Evolutionary conservation across 2,888 invertebrate species (phyloP), one percentile per base, ranked within the genome.

Genomic region (Caenorhabditis virilis): DNA sequence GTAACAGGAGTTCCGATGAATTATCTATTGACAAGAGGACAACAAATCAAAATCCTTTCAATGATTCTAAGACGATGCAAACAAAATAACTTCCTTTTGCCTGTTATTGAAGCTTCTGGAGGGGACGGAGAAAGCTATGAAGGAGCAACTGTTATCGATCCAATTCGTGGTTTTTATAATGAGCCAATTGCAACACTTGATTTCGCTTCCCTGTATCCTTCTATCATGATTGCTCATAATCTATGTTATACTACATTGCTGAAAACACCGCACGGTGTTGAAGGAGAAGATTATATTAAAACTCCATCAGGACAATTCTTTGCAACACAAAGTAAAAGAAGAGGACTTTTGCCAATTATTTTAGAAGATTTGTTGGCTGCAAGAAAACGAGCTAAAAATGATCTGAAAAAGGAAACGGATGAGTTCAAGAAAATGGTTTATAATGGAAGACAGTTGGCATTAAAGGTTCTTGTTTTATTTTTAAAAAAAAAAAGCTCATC

Each of bases 221-320:
- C 95, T 84, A 99, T 99, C 72, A 99, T 99, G 92, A 98, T 99
- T 90, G 98, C 98, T 2, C 97, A 99, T 84, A 99, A 99, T 87
- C 88, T 99, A 60, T 99, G 98, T 85, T 99, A 99, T 84, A 95
- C 97, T 0, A 94, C 97, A 0, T 86, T 97, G 52, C 84, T 97
- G 36, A 74, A 73, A 48, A 50, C 72, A 27, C 65, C 75, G 9
- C 46, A 51, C 27, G 74, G 74, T 38, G 64, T 59, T 3, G 70
- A 74, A 41, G 69, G 69, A 18, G 58, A 92, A 69, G 89, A 95
- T 84, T 88, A 91, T 72, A 93, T 93, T 48, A 87, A 88, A 71
- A 98, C 98, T 11, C 98, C 98, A 0, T 88, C 91, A 0, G 91
- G 91, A 72, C 91, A 93, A 82, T 88, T 88, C 78, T 99, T 99